These are phyloP conservation scores for Bombus superbus DNA, from an alignment of 1,140 invertebrate species.

Conservation along the genomic window DNA sequence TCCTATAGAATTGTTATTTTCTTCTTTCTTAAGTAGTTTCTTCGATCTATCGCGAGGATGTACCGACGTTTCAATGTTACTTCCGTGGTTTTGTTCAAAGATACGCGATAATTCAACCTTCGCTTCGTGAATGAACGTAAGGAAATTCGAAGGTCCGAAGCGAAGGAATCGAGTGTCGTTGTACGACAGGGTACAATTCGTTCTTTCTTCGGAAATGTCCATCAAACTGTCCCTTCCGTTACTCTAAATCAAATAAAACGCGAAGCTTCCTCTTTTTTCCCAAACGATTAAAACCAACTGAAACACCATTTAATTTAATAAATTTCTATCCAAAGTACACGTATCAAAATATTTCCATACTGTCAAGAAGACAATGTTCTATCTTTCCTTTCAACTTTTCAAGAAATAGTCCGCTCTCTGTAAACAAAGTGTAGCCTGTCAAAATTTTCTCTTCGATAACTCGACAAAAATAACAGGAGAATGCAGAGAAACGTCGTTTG, in stretches of 20 bases:
- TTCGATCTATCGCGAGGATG: neutral
- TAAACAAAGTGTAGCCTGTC: neutral
- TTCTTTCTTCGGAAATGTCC: neutral
- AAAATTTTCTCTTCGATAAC: neutral
- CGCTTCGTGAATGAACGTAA: neutral
- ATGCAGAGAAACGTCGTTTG: neutral
- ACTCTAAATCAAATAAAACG: neutral
- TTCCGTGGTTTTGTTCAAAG: neutral
- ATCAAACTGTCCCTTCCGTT: neutral
- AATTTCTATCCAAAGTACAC: neutral
- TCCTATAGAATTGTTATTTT: neutral
- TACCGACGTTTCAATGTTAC: neutral
- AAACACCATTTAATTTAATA: neutral
- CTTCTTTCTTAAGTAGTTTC: neutral
- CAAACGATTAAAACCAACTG: neutral
- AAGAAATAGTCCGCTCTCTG: neutral
- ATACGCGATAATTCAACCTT: neutral
- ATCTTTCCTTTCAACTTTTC: neutral
- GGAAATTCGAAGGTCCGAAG: slow-evolving; percentile 1
- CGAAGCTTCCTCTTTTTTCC: neutral
- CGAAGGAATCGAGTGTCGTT: neutral
- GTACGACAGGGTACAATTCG: neutral
- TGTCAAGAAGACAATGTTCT: neutral
- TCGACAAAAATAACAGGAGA: neutral
- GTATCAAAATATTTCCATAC: neutral